Percentiles rank a stretch among this genome's conserved stretches.
Evolutionary conservation across 1,140 invertebrate genomes (phyloP).

Genomic region (Pogonognathellus flavescens): DNA sequence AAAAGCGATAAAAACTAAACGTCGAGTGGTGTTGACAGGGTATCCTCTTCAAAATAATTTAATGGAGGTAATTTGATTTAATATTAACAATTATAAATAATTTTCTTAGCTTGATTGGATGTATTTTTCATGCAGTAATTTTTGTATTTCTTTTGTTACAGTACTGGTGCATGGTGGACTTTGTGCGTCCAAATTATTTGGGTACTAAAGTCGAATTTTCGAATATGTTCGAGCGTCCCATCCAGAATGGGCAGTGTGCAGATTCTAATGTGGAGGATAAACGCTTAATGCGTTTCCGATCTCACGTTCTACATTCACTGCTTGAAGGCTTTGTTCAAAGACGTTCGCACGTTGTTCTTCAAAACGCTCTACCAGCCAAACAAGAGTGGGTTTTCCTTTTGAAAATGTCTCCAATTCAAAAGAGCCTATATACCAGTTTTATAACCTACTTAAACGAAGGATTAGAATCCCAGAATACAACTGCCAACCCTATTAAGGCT

Average conservation of each 20-base stretch:
- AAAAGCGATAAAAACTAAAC: conserved; percentile 90
- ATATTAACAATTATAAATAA: background rate
- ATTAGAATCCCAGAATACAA: conserved; percentile 79
- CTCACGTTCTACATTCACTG: conserved; percentile 90
- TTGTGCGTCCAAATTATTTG: conserved; percentile 86
- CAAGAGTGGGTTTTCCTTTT: conserved; percentile 92
- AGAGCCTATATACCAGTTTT: conserved; percentile 88
- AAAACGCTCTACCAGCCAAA: conserved; percentile 88
- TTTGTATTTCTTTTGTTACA: background rate
- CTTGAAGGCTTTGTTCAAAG: conserved; percentile 93
- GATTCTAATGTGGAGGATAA: conserved; percentile 93
- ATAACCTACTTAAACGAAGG: conserved; percentile 73
- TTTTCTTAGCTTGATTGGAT: too few relatives aligned
- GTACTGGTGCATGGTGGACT: conserved; percentile 98
- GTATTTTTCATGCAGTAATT: background rate
- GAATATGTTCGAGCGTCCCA: conserved; percentile 96
- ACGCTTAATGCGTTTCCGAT: conserved; percentile 88
- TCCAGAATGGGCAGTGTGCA: conserved; percentile 94
- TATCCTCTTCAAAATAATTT: conserved; percentile 98
- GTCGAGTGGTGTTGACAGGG: conserved; percentile 91
- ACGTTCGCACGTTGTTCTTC: conserved; percentile 77
- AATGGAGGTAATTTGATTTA: conserved; percentile 77
- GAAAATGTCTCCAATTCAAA: conserved; percentile 88
- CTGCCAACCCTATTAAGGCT: conserved; percentile 96
- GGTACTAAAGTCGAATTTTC: conserved; percentile 94